These are phyloP conservation scores for Bergia sp. DNA, from an alignment of 92 coral and sea anemone genomes.

Conservation along the genomic window DNA sequence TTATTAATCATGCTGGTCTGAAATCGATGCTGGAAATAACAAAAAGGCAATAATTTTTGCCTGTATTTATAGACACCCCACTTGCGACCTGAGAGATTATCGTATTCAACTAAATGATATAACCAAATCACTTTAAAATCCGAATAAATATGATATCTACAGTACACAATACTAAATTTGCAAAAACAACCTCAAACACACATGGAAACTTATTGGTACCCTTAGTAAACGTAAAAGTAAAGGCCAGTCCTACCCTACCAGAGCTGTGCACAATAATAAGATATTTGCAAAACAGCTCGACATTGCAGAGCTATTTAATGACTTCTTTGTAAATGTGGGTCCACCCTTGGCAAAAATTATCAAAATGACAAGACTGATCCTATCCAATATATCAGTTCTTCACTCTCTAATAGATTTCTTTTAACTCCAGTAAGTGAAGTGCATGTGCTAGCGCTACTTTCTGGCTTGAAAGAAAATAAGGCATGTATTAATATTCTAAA, in stretches of 20 bases:
- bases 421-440: slow-evolving; percentile 47
- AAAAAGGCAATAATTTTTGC: slow-evolving; percentile 48
- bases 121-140: slow-evolving; percentile 29
- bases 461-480: slow-evolving; percentile 47
- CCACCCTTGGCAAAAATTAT: slow-evolving; percentile 45
- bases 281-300: slow-evolving; percentile 40
- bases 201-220: slow-evolving; percentile 60
- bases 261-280: slow-evolving; percentile 41
- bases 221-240: too few relatives aligned
- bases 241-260: slow-evolving; percentile 41
- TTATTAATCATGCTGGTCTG: slow-evolving; percentile 48
- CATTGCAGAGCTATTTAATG: slow-evolving; percentile 59
- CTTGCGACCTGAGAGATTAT: slow-evolving; percentile 42
- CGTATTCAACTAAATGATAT: slow-evolving; percentile 39
- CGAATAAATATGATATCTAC: slow-evolving; percentile 24
- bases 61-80: slow-evolving; percentile 59
- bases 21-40: slow-evolving; percentile 38
- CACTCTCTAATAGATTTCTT: slow-evolving; percentile 48
- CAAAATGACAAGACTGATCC: slow-evolving; percentile 21
- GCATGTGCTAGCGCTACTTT: slow-evolving; percentile 33
- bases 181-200: slow-evolving; percentile 45
- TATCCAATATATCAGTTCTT: slow-evolving; percentile 19
- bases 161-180: slow-evolving; percentile 27
- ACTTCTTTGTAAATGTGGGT: slow-evolving; percentile 48
- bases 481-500: slow-evolving; percentile 57